phyloP scores from a whole-genome alignment of 2,888 invertebrate species.

The Dermolepida albohirtum region DNA sequence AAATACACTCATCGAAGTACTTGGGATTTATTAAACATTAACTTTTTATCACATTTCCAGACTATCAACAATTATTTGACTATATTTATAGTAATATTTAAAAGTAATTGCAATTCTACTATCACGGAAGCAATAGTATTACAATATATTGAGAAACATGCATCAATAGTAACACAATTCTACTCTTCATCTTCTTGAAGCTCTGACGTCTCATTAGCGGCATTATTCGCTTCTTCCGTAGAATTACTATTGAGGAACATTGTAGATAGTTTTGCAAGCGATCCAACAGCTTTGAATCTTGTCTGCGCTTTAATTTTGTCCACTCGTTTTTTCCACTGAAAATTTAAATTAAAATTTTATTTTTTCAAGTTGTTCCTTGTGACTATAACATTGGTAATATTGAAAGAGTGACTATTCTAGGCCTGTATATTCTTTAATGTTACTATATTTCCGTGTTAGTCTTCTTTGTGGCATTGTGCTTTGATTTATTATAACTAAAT shows the following conservation, averaged over 20 bases:
- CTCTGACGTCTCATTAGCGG: background rate
- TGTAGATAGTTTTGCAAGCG: constrained; percentile 70
- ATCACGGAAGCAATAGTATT: too few relatives aligned
- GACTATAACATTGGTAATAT: background rate
- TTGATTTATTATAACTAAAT: too few relatives aligned
- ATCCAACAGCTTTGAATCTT: constrained; percentile 76
- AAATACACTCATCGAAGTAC: too few relatives aligned
- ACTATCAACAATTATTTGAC: too few relatives aligned
- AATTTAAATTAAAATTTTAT: constrained; percentile 47
- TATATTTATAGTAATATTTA: too few relatives aligned
- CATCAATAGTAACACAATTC: background rate
- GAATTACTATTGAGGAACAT: constrained; percentile 55
- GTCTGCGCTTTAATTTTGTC: constrained; percentile 74
- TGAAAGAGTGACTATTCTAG: background rate
- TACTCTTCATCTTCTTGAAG: constrained; percentile 22
- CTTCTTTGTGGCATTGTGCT: too few relatives aligned
- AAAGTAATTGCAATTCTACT: too few relatives aligned
- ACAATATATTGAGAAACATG: too few relatives aligned
- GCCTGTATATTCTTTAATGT: too few relatives aligned
- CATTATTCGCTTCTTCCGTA: constrained; percentile 29
- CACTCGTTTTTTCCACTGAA: constrained; percentile 77
- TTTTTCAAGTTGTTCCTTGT: background rate
- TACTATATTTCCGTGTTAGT: too few relatives aligned
- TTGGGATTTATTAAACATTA: too few relatives aligned
- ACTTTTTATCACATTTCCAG: too few relatives aligned